Evolutionary conservation across 2,113 vertebrate genomes (phyloP), one percentile per base, ranked within the genome.

Genomic region (Microtus montanus): DNA sequence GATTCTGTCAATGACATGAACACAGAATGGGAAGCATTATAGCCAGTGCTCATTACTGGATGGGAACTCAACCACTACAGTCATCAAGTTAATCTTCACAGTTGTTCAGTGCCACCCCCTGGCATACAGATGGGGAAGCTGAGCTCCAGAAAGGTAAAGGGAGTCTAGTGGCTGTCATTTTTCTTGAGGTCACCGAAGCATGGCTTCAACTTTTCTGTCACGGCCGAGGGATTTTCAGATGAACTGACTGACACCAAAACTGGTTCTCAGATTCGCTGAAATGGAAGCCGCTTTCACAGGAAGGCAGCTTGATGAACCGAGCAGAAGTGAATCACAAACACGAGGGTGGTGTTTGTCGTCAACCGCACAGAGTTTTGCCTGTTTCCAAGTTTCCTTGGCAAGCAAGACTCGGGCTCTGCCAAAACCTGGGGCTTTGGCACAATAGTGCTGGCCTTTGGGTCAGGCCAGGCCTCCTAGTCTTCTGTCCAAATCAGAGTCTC

Each of bases 261-360:
- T 44, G 47, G 38, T 49, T 41, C 85, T 87, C 49, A 6, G 47
- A 82, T 73, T 88, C 84, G 33, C 14, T 90, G 92, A 83, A 63
- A 79, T 63, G 92, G 41, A 70, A 96, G 92, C 68, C 2, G 24
- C 90, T 93, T 79, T 94, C 93, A 78, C 54, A 17, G 78, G 80
- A 77, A 1, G 66, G 71, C 92, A 58, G 80, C 58, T 15, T 70
- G 95, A 96, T 47, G 96, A 88, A 86, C 90, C 14, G 88, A 92
- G 77, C 91, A 9, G 66, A 44, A 82, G 73, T 96, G 96, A 97
- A 96, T 97, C 97, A 97, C 94, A 97, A 78, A 90, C 97, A 97
- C 80, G 96, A 96, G 97, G 96, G 7, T 87, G 92, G n/a, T 95
- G 92, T 94, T 95, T 96, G 94, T 95, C 92, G 96, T 80, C 54